Base-by-base conservation (phyloP, 2,888 invertebrate species). In the Clanis bilineata region DNA sequence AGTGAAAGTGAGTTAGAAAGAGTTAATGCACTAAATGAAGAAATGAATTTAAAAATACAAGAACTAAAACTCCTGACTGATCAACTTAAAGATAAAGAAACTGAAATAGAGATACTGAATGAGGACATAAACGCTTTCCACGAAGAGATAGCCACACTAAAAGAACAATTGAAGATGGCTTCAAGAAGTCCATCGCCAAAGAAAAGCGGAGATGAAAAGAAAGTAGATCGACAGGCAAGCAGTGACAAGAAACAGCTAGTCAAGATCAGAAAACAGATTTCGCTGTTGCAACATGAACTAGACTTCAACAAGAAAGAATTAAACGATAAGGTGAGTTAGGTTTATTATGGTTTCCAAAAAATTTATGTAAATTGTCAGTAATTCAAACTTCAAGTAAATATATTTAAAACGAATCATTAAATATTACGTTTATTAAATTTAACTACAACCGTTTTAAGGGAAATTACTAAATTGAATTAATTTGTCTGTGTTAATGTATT, bases 221-320 rank as follows among this genome's bases (percentile, higher is more conserved):
- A 91, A 68, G 91, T 74, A 1, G 85, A 85, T 64, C 70, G 87
- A 66, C 93, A 93, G 60, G 93, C 94, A 51, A 91, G 85, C 28
- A 93, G 88, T 6, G 94, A 94, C 65, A 90, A 94, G 61, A 91
- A 93, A 25, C 94, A 95, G 65, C 70, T 95, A 7, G 91, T 91
- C 0, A 93, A 91, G 71, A 94, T 91, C 22, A 81, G 85, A 67
- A 87, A 88, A 72, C 91, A 84, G 79, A 89, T 80, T 65, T 90
- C 80, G 22, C 72, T 78, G 71, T 80, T 92, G 68, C 92, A 92
- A 62, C 88, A 88, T 59, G 91, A 92, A 64, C 71, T 93, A 44
- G 90, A 90, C 67, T 90, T 88, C 60, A 88, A 90, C 66, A 88
- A 86, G 76, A 93, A 91, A 70, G 91, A 92, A 64, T 74, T 93